Evolutionary conservation across 2,797 vertebrate species (phyloP).

Genomic region (Malacoctenus gilli): DNA sequence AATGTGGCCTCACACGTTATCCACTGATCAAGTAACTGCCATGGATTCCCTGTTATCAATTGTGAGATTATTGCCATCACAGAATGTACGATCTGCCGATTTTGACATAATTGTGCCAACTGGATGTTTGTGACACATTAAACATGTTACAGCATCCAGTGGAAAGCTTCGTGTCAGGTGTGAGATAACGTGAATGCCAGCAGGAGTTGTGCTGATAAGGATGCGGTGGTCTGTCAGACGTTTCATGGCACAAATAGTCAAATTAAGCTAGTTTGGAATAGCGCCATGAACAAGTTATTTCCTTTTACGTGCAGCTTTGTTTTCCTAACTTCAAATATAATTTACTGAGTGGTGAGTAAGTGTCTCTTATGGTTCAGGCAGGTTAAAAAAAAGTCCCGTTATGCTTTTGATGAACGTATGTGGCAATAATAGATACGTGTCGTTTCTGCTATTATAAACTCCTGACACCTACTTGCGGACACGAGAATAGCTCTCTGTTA

Average conservation of each 20-base stretch:
- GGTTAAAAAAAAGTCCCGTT: no score
- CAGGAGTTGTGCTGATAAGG: neutral
- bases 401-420: slow-evolving; percentile 23
- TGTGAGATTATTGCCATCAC: slow-evolving; percentile 8
- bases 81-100: slow-evolving; percentile 39
- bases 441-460: slow-evolving; percentile 36
- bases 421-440: slow-evolving; percentile 20
- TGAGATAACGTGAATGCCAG: slow-evolving; percentile 1
- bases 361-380: no score
- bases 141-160: slow-evolving; percentile 4
- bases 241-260: neutral
- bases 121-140: slow-evolving; percentile 11
- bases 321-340: no score
- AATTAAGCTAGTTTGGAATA: neutral
- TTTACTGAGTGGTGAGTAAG: no score
- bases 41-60: neutral
- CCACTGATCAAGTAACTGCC: neutral
- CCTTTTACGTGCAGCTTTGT: neutral
- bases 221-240: neutral
- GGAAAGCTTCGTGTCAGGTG: neutral
- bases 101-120: no score
- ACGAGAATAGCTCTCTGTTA: slow-evolving; percentile 59
- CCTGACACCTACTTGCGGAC: slow-evolving; percentile 53
- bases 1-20: neutral
- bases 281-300: neutral